Conservation (phyloP, 2,797 vertebrate genomes). For the Sebastes dallii region DNA sequence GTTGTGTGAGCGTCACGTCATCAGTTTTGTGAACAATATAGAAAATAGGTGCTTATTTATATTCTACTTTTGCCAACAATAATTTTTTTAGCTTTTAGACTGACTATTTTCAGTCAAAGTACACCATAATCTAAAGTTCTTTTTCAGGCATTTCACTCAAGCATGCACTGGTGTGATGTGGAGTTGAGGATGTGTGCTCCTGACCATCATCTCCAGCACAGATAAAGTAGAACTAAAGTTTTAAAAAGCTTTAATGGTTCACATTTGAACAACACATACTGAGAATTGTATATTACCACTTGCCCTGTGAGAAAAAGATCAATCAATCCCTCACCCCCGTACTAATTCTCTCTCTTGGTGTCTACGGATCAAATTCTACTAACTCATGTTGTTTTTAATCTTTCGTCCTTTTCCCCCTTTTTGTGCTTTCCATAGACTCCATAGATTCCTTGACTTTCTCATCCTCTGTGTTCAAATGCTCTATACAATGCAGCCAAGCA, state of each 20-base stretch:
- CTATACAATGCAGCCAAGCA: slow-evolving; percentile 23
- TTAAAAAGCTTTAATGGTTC: neutral
- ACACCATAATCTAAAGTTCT: neutral
- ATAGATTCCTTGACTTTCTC: neutral
- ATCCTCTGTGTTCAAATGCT: neutral
- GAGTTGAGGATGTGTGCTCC: neutral
- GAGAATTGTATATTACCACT: neutral
- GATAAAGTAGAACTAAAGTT: neutral
- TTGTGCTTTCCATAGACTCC: neutral
- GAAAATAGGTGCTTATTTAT: neutral
- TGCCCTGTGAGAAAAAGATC: neutral
- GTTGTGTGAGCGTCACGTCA: neutral
- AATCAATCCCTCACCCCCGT: neutral
- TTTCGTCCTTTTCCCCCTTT: neutral
- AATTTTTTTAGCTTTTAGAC: neutral
- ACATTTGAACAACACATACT: neutral
- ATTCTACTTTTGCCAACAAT: neutral
- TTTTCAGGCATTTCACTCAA: neutral
- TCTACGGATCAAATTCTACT: neutral
- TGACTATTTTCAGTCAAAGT: neutral
- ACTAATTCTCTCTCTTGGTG: neutral
- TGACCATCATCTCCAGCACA: slow-evolving; percentile 7
- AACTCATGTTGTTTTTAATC: neutral
- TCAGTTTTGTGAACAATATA: neutral
- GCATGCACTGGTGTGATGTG: neutral